These are phyloP conservation scores for Sterna hirundo DNA, from an alignment of 2,113 vertebrate genomes.

Conservation along the genomic window DNA sequence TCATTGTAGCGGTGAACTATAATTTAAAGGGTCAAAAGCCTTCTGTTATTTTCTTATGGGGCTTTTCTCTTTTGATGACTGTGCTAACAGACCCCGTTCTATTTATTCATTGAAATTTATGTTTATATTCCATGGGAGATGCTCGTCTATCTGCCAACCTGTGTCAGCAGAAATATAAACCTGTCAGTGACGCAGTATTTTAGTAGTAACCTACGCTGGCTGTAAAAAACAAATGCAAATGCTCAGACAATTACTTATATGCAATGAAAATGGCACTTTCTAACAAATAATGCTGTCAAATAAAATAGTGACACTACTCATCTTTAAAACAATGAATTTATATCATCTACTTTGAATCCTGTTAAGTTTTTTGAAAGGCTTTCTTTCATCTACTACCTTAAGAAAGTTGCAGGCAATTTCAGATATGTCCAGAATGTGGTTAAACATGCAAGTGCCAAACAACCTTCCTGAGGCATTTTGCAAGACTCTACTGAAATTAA, in stretches of 20 bases:
- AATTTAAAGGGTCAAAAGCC: conserved; percentile 66
- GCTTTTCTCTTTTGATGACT: conserved; percentile 46
- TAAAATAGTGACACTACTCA: not conserved
- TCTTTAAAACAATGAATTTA: conserved; percentile 38
- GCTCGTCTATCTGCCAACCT: conserved; percentile 54
- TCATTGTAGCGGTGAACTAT: not conserved
- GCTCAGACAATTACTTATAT: conserved; percentile 46
- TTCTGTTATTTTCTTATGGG: conserved; percentile 53
- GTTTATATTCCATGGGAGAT: conserved; percentile 35
- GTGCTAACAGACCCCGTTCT: conserved; percentile 58
- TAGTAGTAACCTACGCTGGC: conserved; percentile 52
- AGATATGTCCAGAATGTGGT: not conserved
- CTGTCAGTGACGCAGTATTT: conserved; percentile 60
- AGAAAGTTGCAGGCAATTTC: not conserved
- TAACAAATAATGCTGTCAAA: conserved; percentile 33
- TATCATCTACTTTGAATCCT: not conserved
- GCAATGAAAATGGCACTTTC: conserved; percentile 38
- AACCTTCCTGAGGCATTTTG: not conserved
- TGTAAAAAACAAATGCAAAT: conserved; percentile 63
- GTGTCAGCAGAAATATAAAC: conserved; percentile 71
- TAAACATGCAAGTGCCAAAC: not conserved
- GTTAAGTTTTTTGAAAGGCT: not conserved
- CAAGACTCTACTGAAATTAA: not conserved
- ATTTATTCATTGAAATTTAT: conserved; percentile 66
- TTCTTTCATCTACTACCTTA: not conserved